Evolutionary conservation across 1,140 invertebrate genomes (phyloP), one percentile per base, ranked within the genome.

Genomic region (Neodiprion lecontei): DNA sequence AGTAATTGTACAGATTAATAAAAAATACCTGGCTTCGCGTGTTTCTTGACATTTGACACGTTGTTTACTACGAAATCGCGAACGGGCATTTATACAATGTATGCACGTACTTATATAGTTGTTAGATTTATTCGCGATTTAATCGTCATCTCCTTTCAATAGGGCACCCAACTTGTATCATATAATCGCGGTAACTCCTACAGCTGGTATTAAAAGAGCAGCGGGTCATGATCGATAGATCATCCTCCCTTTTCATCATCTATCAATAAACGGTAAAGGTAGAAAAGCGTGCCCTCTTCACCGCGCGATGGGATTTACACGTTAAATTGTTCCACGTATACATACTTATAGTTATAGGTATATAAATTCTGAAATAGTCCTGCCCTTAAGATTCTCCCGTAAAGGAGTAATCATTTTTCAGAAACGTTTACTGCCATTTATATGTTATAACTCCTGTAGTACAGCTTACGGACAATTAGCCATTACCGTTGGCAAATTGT

Each of bases 121-220:
- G 53, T 61, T 61, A 9, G 9, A 61, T 61, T 61, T 61, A 61
- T 61, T 12, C n/a, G 53, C 53, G 53, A 61, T 12, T 17, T 61
- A 61, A 61, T 61, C n/a, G 53, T 61, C 53, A 61, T 61, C 53
- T 5, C 53, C 53, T 61, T 61, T 61, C 53, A 61, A 61, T 61
- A 61, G 9, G 53, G 53, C 11, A 61, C n/a, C 53, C 11, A 14
- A 61, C 53, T 17, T 12, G n/a, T 61, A 5, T 2, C 5, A 40
- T 40, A 40, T 40, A 40, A 40, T 40, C 28, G 28, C 53, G 53
- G n/a, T 61, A 61, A 61, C 11, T 17, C 7, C 5, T 9, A 61
- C 53, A 40, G 28, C 28, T 40, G 28, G 28, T 40, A 40, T 40
- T 40, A 40, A 40, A 40, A 61, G n/a, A 61, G 53, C 3, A 4